Conservation (phyloP, 2,113 vertebrate genomes). For the Columbina picui region DNA sequence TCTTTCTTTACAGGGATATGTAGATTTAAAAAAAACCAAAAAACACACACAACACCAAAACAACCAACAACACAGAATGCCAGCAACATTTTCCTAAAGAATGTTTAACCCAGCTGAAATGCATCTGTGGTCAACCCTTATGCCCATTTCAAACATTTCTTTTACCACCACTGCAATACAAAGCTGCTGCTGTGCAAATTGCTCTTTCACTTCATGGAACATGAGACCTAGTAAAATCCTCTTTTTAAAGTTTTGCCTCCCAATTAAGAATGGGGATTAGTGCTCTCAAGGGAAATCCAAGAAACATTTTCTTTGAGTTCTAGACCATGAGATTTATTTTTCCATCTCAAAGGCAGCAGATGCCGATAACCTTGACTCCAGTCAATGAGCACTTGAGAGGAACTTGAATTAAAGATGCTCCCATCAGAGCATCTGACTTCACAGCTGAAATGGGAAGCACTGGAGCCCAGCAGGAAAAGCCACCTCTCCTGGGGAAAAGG, state of each 20-base stretch:
- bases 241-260: not conserved
- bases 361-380: not conserved
- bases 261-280: not conserved
- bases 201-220: not conserved
- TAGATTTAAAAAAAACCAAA: not conserved
- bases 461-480: not conserved
- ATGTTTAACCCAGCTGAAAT: not conserved
- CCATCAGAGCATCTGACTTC: not conserved
- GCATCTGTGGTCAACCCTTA: not conserved
- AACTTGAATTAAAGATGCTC: not conserved
- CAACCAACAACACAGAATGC: not conserved
- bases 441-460: not conserved
- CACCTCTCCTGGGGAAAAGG: not conserved
- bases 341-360: not conserved
- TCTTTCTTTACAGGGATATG: not conserved
- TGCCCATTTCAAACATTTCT: not conserved
- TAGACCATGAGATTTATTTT: constrained; percentile 4
- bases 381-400: not conserved
- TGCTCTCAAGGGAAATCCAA: not conserved
- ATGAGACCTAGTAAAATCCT: not conserved
- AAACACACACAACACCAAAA: not conserved
- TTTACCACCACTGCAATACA: not conserved
- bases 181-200: not conserved
- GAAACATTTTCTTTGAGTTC: not conserved
- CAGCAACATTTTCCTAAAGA: not conserved